Conservation (phyloP, 2,888 invertebrate species). For the Allophyes oxyacanthae region DNA sequence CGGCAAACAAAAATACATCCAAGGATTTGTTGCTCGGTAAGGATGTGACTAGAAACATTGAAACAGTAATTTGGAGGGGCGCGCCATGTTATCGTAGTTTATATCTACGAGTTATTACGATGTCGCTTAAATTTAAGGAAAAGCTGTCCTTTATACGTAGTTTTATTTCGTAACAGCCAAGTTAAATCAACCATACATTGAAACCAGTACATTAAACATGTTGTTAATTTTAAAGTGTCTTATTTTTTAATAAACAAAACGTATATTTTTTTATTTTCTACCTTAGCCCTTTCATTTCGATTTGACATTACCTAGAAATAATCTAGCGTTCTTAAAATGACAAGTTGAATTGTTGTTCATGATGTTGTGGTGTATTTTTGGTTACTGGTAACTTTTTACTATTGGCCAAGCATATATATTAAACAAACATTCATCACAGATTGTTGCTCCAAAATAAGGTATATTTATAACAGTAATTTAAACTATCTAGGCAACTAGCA, state of each 20-base stretch:
- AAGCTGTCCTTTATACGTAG: too few relatives aligned
- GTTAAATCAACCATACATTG: slow-evolving; percentile 17
- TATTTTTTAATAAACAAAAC: slow-evolving; percentile 47
- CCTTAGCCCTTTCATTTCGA: slow-evolving; percentile 67
- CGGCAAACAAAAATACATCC: too few relatives aligned
- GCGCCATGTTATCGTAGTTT: too few relatives aligned
- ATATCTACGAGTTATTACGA: too few relatives aligned
- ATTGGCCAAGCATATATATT: not conserved
- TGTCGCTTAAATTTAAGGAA: too few relatives aligned
- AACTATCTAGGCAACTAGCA: too few relatives aligned
- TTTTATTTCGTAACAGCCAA: slow-evolving; percentile 6
- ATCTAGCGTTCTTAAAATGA: slow-evolving; percentile 86
- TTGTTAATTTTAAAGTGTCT: slow-evolving; percentile 53
- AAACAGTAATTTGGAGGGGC: too few relatives aligned
- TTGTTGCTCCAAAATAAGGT: too few relatives aligned
- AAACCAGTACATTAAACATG: slow-evolving; percentile 47
- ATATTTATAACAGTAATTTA: too few relatives aligned
- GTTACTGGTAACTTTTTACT: slow-evolving; percentile 7
- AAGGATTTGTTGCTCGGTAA: too few relatives aligned
- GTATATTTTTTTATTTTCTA: slow-evolving; percentile 51
- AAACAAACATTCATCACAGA: not conserved
- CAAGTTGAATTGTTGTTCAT: slow-evolving; percentile 74
- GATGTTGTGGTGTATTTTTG: slow-evolving; percentile 7
- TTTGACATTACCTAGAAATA: slow-evolving; percentile 87
- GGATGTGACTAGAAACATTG: too few relatives aligned